Evolutionary conservation across 23 tunicate species (phyloP).

Genomic region (Clavelina lepadiformis): DNA sequence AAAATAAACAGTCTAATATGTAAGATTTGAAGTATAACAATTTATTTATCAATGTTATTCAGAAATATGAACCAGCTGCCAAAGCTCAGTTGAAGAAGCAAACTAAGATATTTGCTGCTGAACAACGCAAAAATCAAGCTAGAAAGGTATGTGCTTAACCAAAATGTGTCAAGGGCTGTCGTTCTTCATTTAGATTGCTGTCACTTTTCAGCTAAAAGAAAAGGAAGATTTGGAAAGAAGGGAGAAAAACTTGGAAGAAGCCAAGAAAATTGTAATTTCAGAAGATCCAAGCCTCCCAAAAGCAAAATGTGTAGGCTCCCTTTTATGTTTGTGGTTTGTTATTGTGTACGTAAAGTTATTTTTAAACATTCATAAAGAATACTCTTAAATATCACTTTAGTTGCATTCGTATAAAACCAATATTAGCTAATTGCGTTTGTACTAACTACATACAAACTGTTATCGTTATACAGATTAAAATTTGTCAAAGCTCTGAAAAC

Average conservation of each 20-base stretch:
- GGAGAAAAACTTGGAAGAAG: conserved; percentile 85
- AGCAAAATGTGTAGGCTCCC: conserved; percentile 35
- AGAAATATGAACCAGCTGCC: conserved; percentile 76
- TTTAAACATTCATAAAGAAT: too few species aligned
- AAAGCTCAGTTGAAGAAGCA: conserved; percentile 90
- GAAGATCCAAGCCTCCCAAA: conserved; percentile 64
- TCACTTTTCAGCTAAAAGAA: conserved; percentile 41
- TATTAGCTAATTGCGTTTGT: neutral
- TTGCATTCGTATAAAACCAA: neutral
- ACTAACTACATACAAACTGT: neutral
- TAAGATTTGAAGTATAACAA: too few species aligned
- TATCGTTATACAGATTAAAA: conserved; percentile 38
- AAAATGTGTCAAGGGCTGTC: neutral
- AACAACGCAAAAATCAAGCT: conserved; percentile 56
- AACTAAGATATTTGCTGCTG: conserved; percentile 45
- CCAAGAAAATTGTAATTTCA: conserved; percentile 52
- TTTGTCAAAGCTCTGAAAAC: conserved; percentile 30
- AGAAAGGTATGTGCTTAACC: conserved; percentile 27
- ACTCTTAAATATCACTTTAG: too few species aligned
- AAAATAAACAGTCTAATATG: too few species aligned
- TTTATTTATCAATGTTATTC: neutral
- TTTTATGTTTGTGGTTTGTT: too few species aligned
- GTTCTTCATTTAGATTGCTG: neutral
- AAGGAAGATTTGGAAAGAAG: conserved; percentile 64
- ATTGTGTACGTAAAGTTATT: too few species aligned